Percentiles rank a stretch among this genome's conserved stretches.
phyloP scores from a whole-genome alignment of 2,113 vertebrate genomes.

The Pollachius pollachius region DNA sequence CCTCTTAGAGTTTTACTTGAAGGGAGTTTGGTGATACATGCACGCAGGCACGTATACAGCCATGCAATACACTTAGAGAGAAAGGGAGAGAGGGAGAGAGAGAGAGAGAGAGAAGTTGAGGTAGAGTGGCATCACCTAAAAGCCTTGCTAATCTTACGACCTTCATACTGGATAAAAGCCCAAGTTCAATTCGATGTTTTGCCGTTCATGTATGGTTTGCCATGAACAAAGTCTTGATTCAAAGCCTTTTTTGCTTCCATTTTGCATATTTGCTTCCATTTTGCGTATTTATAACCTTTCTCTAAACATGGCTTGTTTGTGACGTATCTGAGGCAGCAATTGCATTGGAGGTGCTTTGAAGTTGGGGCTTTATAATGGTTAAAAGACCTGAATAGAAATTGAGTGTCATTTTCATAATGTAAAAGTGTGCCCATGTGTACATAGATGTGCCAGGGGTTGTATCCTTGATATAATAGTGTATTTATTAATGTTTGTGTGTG shows the following conservation, averaged over 20 bases:
- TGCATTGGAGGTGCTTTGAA: constrained; percentile 63
- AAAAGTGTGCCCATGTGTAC: constrained; percentile 50
- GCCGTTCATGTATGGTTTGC: constrained; percentile 44
- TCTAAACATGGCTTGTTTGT: constrained; percentile 69
- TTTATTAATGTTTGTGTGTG: constrained; percentile 34
- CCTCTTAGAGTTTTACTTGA: no score
- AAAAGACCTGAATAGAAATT: constrained; percentile 48
- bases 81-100: constrained; percentile 36
- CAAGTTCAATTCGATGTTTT: constrained; percentile 73
- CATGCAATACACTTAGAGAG: constrained; percentile 6
- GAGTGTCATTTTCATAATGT: constrained; percentile 59
- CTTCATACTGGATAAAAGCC: constrained; percentile 75
- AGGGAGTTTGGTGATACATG: no score
- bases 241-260: constrained; percentile 54
- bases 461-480: neutral
- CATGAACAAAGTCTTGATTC: constrained; percentile 67
- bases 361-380: constrained; percentile 49
- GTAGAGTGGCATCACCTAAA: constrained; percentile 57
- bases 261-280: constrained; percentile 52
- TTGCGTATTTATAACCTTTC: constrained; percentile 69
- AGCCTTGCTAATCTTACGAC: constrained; percentile 66
- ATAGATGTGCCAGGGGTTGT: constrained; percentile 12
- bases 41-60: no score
- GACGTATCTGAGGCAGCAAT: constrained; percentile 70
- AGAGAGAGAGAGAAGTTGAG: constrained; percentile 2